A percentile compares a stretch with the other conserved stretches of the same genome.
Evolutionary conservation across 1,140 invertebrate species (phyloP).

Genomic region (Cephus cinctus): DNA sequence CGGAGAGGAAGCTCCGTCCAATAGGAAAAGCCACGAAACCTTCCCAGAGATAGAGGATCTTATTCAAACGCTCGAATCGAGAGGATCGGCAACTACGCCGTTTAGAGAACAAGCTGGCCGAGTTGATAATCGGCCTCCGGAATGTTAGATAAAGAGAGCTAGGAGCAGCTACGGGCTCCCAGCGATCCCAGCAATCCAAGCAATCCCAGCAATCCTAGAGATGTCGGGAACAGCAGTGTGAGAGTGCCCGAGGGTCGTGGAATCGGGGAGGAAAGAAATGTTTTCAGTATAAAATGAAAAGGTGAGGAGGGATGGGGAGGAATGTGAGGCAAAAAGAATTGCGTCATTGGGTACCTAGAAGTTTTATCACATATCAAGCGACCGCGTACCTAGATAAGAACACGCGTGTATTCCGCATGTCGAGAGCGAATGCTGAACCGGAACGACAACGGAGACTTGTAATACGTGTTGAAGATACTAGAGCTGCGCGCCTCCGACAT

Average conservation of each 20-base stretch:
- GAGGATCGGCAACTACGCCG: too few relatives aligned
- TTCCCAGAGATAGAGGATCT: too few relatives aligned
- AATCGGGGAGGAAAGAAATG: slow-evolving; percentile 18
- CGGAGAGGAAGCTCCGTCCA: too few relatives aligned
- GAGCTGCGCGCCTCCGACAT: too few relatives aligned
- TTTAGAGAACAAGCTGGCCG: slow-evolving; percentile 35
- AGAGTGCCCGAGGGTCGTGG: slow-evolving; percentile 5
- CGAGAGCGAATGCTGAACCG: too few relatives aligned
- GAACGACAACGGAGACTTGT: too few relatives aligned
- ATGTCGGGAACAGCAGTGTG: slow-evolving; percentile 1
- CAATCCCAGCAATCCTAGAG: too few relatives aligned
- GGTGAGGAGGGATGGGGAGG: slow-evolving; percentile 1
- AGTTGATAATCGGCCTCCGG: slow-evolving; percentile 44
- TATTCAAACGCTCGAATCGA: too few relatives aligned
- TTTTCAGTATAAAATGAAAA: slow-evolving; percentile 9
- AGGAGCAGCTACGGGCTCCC: slow-evolving; percentile 26
- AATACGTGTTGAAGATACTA: too few relatives aligned
- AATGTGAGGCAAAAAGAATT: slow-evolving; percentile 3
- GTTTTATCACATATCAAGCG: slow-evolving; percentile 18
- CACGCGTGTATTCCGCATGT: slow-evolving; percentile 8
- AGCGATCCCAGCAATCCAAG: too few relatives aligned
- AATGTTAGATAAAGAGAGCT: slow-evolving; percentile 45
- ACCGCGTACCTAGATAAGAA: slow-evolving; percentile 15
- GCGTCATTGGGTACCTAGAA: slow-evolving; percentile 9
- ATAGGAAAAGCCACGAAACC: too few relatives aligned